Evolutionary conservation across 2,113 vertebrate genomes (phyloP).

Genomic region (Bagarius yarrelli): DNA sequence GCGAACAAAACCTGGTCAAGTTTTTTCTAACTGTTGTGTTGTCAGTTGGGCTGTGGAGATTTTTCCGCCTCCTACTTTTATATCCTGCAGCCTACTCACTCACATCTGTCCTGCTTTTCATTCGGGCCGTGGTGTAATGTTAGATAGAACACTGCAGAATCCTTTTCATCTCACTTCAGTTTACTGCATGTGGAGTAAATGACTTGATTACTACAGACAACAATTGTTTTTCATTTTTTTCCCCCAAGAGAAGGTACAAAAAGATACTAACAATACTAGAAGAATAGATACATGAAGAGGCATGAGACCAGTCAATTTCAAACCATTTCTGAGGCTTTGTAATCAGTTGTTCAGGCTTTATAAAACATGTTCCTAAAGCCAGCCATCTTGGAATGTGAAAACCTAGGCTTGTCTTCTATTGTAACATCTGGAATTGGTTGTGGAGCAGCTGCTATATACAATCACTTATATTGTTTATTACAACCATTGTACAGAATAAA

Average conservation of each 20-base stretch:
- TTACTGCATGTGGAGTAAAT: not conserved
- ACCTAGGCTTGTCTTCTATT: not conserved
- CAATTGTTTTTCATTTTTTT: not conserved
- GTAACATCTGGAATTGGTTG: not conserved
- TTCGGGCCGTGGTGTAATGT: not conserved
- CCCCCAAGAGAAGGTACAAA: not conserved
- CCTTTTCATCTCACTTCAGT: not conserved
- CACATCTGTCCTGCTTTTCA: not conserved
- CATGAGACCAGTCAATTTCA: not conserved
- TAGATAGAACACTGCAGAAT: not conserved
- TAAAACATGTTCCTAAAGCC: not conserved
- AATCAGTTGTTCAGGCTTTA: not conserved
- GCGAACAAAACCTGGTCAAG: slow-evolving; percentile 35
- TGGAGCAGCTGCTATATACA: not conserved
- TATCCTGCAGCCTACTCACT: not conserved
- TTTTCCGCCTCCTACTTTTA: not conserved
- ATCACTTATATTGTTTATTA: too few relatives aligned
- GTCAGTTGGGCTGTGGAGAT: not conserved
- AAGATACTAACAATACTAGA: not conserved
- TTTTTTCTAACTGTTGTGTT: not conserved
- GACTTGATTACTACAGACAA: not conserved
- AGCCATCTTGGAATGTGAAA: not conserved
- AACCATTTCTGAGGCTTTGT: not conserved
- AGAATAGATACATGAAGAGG: not conserved
- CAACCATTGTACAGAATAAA: too few relatives aligned